A percentile compares a stretch with the other conserved stretches of the same genome.
Conservation (phyloP, 2,113 vertebrate genomes). For the Mirza zaza region DNA sequence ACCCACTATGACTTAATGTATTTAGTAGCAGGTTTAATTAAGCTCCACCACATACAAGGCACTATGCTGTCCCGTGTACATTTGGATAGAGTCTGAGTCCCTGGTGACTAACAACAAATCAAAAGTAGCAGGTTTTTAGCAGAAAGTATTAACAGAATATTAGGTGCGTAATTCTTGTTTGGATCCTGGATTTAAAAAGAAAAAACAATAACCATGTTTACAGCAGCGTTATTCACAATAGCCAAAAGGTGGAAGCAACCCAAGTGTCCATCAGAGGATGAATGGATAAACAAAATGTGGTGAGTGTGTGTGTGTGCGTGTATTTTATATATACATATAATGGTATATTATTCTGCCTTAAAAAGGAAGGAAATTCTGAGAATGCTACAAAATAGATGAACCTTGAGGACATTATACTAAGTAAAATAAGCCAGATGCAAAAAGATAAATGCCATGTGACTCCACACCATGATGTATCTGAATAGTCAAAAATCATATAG, state of each 20-base stretch:
- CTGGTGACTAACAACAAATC: neutral
- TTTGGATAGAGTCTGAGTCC: neutral
- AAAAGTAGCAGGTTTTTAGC: neutral
- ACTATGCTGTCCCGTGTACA: neutral
- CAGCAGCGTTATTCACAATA: neutral
- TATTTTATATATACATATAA: neutral
- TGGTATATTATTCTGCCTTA: neutral
- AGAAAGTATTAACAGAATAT: slow-evolving; percentile 17
- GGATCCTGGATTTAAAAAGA: neutral
- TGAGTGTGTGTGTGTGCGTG: no score
- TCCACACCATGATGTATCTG: neutral
- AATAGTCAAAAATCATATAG: neutral
- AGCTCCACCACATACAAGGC: neutral
- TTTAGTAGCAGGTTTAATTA: neutral
- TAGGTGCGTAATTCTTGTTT: neutral
- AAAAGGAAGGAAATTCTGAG: neutral
- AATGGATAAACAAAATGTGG: neutral
- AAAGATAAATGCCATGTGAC: neutral
- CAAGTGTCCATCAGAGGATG: neutral
- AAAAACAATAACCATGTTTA: neutral
- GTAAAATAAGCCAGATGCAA: neutral
- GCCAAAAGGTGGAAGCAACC: neutral
- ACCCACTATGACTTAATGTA: neutral
- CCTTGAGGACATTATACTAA: neutral
- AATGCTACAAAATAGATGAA: neutral